Percentiles rank a stretch among this genome's conserved stretches.
phyloP scores from a whole-genome alignment of 2,113 vertebrate genomes.

The Takifugu flavidus region DNA sequence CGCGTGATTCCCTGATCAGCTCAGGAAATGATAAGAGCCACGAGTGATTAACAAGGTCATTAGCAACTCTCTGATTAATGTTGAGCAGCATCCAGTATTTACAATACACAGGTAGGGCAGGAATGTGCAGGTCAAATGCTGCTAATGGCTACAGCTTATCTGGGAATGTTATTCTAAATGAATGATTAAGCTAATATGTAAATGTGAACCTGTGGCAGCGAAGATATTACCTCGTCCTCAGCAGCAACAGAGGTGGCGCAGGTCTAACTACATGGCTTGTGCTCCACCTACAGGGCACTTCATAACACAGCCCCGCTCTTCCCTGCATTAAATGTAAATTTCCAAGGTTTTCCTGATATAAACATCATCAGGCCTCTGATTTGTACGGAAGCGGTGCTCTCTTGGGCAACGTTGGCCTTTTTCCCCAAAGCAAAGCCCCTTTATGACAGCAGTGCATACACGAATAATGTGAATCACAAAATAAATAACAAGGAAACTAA shows the following conservation, averaged over 20 bases:
- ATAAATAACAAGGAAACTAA: conserved; percentile 1
- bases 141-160: no score
- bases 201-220: not conserved
- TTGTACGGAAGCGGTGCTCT: conserved; percentile 33
- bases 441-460: not conserved
- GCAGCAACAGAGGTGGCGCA: conserved; percentile 6
- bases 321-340: conserved; percentile 18
- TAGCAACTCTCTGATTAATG: no score
- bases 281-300: conserved; percentile 71
- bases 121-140: no score
- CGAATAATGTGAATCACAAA: no score
- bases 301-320: conserved; percentile 21
- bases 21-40: no score
- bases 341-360: conserved; percentile 22
- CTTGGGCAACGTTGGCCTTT: conserved; percentile 18
- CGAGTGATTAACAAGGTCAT: no score
- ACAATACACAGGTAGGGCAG: no score
- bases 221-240: conserved; percentile 11
- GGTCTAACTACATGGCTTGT: conserved; percentile 55
- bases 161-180: no score
- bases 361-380: conserved; percentile 30
- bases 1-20: no score
- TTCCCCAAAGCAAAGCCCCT: not conserved
- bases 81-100: no score
- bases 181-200: no score